phyloP scores from a whole-genome alignment of 2,888 invertebrate genomes.

The Imbricaverruca yamaguchii region DNA sequence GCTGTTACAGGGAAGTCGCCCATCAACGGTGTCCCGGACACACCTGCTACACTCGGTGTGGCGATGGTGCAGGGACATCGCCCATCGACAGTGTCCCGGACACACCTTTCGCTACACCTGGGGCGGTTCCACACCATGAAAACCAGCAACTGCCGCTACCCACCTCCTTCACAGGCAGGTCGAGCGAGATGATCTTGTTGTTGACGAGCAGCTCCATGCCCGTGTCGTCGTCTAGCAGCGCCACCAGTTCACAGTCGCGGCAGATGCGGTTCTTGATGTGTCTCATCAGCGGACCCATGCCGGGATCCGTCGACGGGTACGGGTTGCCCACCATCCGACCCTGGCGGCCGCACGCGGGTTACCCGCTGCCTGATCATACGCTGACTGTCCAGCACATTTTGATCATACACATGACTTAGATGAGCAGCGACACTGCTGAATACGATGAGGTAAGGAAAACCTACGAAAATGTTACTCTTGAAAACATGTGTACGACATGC shows the following conservation, averaged over 20 bases:
- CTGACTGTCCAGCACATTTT: too few relatives aligned
- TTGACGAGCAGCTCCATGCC: constrained; percentile 97
- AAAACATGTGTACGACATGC: too few relatives aligned
- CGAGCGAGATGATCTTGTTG: constrained; percentile 95
- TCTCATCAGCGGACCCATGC: constrained; percentile 93
- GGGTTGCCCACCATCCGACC: constrained; percentile 97
- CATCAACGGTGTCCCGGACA: not conserved
- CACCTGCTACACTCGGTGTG: too few relatives aligned
- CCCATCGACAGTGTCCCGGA: not conserved
- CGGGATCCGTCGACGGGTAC: constrained; percentile 86
- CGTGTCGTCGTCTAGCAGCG: constrained; percentile 93
- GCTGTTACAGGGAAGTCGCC: too few relatives aligned
- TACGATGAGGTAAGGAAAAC: too few relatives aligned
- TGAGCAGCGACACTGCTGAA: too few relatives aligned
- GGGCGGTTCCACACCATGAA: too few relatives aligned
- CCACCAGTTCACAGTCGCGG: constrained; percentile 96
- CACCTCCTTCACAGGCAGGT: constrained; percentile 84
- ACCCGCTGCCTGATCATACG: too few relatives aligned
- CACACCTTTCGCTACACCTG: not conserved
- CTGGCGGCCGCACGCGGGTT: constrained; percentile 40
- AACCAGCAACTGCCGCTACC: not conserved
- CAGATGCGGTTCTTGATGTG: constrained; percentile 99
- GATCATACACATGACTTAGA: too few relatives aligned
- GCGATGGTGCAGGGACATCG: too few relatives aligned
- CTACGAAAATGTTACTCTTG: too few relatives aligned